phyloP scores from a whole-genome alignment of 2,797 vertebrate species.

The Rhynchotus rufescens region DNA sequence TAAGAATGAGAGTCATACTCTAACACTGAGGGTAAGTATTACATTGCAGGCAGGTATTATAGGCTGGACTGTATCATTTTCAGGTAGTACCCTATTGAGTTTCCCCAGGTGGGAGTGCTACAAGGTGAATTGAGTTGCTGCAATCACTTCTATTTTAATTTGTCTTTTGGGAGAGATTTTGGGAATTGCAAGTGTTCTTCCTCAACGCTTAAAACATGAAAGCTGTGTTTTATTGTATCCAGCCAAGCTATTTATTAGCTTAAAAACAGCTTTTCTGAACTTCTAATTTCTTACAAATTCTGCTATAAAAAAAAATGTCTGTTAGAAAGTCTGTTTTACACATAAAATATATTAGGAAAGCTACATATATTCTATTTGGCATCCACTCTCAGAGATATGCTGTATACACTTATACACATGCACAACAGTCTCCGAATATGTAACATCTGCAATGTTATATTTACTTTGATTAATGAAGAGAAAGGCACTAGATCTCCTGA shows the following conservation, averaged over 20 bases:
- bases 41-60: neutral
- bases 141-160: neutral
- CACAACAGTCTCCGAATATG: neutral
- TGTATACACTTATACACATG: neutral
- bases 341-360: neutral
- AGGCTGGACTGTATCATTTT: neutral
- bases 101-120: neutral
- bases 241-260: neutral
- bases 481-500: neutral
- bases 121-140: neutral
- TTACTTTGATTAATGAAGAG: conserved; percentile 38
- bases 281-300: neutral
- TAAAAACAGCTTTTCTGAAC: neutral
- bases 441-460: conserved; percentile 16
- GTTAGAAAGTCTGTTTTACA: neutral
- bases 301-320: neutral
- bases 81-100: neutral
- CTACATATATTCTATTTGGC: neutral
- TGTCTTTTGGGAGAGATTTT: neutral
- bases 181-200: neutral
- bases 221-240: neutral
- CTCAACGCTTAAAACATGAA: neutral
- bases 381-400: neutral
- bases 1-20: neutral
- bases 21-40: neutral